Conservation (phyloP, 2,888 invertebrate genomes). For the Lasiommata megera region DNA sequence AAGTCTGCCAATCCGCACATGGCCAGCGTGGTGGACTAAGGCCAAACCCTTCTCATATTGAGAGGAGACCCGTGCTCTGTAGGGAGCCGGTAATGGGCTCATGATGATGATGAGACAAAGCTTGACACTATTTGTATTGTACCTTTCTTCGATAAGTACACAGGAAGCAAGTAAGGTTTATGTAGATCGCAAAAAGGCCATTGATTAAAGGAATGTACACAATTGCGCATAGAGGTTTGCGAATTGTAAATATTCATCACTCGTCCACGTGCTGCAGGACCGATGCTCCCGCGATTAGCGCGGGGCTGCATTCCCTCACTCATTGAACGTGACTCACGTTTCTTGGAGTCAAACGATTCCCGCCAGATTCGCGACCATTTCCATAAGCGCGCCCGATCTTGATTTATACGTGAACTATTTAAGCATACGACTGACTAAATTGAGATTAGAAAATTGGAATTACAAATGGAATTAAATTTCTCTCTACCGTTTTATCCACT, state of each 20-base stretch:
- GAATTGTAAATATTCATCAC: slow-evolving; percentile 27
- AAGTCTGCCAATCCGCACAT: too few relatives aligned
- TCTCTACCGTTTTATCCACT: slow-evolving; percentile 1
- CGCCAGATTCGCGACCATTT: slow-evolving; percentile 28
- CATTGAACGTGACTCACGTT: slow-evolving; percentile 33
- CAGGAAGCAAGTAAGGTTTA: too few relatives aligned
- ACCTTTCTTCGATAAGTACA: too few relatives aligned
- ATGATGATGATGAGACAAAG: too few relatives aligned
- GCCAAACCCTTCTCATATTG: too few relatives aligned
- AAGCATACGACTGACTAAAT: not conserved
- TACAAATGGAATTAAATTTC: not conserved
- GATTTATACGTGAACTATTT: slow-evolving; percentile 19
- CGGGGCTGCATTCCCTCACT: slow-evolving; percentile 32
- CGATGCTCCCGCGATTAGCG: slow-evolving; percentile 38
- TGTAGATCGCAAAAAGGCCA: too few relatives aligned
- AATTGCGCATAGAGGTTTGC: not conserved
- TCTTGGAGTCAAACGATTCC: slow-evolving; percentile 27
- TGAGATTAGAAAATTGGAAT: slow-evolving; percentile 1
- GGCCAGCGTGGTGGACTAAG: too few relatives aligned
- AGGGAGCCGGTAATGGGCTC: too few relatives aligned
- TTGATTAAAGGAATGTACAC: too few relatives aligned
- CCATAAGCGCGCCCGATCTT: slow-evolving; percentile 22
- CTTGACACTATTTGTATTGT: too few relatives aligned
- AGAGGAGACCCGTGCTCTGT: too few relatives aligned
- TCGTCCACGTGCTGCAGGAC: slow-evolving; percentile 29